Percentiles rank a stretch among this genome's conserved stretches.
These are phyloP conservation scores for Heliconius hewitsoni DNA, from an alignment of 1,140 invertebrate species.

Conservation along the genomic window DNA sequence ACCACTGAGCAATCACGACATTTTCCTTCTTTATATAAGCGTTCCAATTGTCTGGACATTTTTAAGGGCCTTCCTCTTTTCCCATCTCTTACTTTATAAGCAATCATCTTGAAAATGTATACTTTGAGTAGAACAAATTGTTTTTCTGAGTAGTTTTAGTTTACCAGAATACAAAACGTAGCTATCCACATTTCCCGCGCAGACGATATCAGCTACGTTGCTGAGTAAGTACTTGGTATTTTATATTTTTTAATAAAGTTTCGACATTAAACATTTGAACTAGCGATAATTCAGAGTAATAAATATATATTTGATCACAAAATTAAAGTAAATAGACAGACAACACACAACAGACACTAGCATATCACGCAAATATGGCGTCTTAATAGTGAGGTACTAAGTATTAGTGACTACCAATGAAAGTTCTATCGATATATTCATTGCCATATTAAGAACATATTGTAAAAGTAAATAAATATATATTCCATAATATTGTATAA, in stretches of 20 bases:
- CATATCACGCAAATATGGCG: slow-evolving; percentile 69
- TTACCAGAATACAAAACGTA: slow-evolving; percentile 53
- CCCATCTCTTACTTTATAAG: slow-evolving; percentile 57
- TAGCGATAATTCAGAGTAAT: slow-evolving; percentile 21
- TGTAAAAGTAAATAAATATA: neutral
- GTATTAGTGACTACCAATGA: slow-evolving; percentile 35
- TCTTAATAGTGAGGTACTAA: slow-evolving; percentile 57
- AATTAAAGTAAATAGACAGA: slow-evolving; percentile 38
- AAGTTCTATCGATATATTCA: slow-evolving; percentile 14
- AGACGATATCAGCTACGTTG: slow-evolving; percentile 51
- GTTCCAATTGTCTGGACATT: slow-evolving; percentile 63
- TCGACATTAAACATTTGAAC: slow-evolving; percentile 28
- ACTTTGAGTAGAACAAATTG: neutral
- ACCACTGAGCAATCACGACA: slow-evolving; percentile 74
- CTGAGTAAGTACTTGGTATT: slow-evolving; percentile 33
- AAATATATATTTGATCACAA: slow-evolving; percentile 31
- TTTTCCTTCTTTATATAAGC: slow-evolving; percentile 73
- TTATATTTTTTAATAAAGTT: slow-evolving; percentile 25
- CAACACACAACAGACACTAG: slow-evolving; percentile 50
- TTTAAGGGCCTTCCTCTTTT: slow-evolving; percentile 56
- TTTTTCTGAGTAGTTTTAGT: slow-evolving; percentile 31
- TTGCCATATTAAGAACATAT: neutral
- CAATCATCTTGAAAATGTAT: slow-evolving; percentile 54
- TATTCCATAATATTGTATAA: no score
- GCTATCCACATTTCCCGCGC: slow-evolving; percentile 80